Base-by-base conservation (phyloP, 1,140 invertebrate genomes). In the Reticulitermes speratus region DNA sequence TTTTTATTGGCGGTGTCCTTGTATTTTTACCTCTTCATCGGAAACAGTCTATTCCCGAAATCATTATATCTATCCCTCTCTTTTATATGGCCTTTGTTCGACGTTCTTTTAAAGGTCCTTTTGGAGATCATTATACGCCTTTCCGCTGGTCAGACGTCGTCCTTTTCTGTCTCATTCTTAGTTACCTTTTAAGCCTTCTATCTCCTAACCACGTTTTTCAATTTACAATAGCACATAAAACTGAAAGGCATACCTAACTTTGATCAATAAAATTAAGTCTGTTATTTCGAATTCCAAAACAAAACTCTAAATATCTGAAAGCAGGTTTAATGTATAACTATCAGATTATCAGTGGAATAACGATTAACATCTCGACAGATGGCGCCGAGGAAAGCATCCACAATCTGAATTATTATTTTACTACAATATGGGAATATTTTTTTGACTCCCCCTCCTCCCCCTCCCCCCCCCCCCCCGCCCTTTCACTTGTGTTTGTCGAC, bases 1-100 rank as follows among this genome's bases (percentile, higher is more conserved):
- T 75, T 75, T 75, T 75, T 75, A 75, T 75, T 75, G n/a, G 65
- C n/a, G 65, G 65, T 30, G n/a, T 75, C n/a, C 65, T 75, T 75
- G 65, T 75, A 75, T 75, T 75, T 65, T 30, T 75, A 75, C 65
- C 65, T 16, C 25, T 75, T 75, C n/a, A 75, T 75, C 65, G 25
- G 30, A 25, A 75, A 75, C 25, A 30, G 65, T 25, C 65, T 30
- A 75, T 75, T 30, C 65, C n/a, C 25, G 30, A 75, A 75, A 30
- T 2, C 65, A 30, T n/a, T 75, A n/a, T 75, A 75, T 75, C 6
- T 30, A 25, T 30, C n/a, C n/a, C 65, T 75, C n/a, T 75, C n/a
- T 75, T 75, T 75, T 75, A 30, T 75, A 30, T 1, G 25, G n/a
- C 7, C 9, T 75, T 75, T 16, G 7, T n/a, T 16, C n/a, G n/a